Conservation (phyloP, 2,888 invertebrate genomes). For the Pyrrhia umbra region DNA sequence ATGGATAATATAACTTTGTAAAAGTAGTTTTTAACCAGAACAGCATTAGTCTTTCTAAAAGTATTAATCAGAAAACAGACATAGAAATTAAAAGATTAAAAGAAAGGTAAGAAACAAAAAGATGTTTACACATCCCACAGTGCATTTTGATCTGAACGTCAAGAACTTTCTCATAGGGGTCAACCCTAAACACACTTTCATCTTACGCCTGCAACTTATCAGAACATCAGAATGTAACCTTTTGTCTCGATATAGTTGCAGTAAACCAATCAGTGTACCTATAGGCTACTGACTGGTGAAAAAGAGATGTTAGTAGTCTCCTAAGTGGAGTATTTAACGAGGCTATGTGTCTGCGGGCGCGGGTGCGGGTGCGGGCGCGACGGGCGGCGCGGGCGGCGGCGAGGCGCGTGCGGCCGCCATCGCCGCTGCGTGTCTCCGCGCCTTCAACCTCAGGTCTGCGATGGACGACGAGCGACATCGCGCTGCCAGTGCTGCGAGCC, state of each 20-base stretch:
- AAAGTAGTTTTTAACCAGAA: too few species aligned
- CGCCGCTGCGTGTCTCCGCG: slow-evolving; percentile 97
- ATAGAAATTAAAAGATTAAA: background rate
- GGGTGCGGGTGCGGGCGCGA: slow-evolving; percentile 68
- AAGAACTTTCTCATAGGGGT: background rate
- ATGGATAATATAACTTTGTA: too few species aligned
- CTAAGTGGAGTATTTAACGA: slow-evolving; percentile 4
- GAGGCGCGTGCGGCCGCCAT: slow-evolving; percentile 91
- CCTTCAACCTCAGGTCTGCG: slow-evolving; percentile 97
- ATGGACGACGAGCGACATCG: slow-evolving; percentile 97
- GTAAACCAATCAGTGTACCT: slow-evolving; percentile 12
- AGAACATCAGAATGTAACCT: background rate
- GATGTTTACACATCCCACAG: too few species aligned
- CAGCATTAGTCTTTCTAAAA: too few species aligned
- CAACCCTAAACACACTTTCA: background rate
- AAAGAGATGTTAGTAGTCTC: background rate
- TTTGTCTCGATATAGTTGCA: slow-evolving; percentile 5
- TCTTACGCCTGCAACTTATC: background rate
- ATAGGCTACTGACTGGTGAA: background rate
- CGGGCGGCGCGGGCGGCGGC: slow-evolving; percentile 67
- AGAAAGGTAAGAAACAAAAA: too few species aligned
- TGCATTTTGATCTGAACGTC: too few species aligned
- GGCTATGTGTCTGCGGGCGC: slow-evolving; percentile 81
- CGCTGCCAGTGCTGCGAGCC: slow-evolving; percentile 95
- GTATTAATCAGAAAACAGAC: too few species aligned